These are phyloP conservation scores for Pogonognathellus flavescens DNA, from an alignment of 1,140 invertebrate genomes.

Conservation along the genomic window DNA sequence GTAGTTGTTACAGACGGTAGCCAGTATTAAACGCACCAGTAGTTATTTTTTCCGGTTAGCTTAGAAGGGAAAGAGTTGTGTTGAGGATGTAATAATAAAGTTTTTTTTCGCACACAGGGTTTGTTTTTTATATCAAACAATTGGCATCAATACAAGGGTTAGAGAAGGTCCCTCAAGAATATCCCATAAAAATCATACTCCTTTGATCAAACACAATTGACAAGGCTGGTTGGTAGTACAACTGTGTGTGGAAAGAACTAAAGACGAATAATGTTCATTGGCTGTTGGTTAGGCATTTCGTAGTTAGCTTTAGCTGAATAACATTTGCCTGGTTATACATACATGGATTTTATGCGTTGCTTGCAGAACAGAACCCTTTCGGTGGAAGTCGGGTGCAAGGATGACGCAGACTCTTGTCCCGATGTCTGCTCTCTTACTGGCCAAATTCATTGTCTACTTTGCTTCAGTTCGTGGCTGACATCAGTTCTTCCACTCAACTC, in stretches of 20 bases:
- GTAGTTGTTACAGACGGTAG: not conserved
- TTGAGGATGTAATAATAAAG: slow-evolving; percentile 13
- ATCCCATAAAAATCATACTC: slow-evolving; percentile 48
- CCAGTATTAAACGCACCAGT: slow-evolving; percentile 9
- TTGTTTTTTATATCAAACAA: slow-evolving; percentile 62
- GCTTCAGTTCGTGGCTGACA: not conserved
- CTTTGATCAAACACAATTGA: slow-evolving; percentile 50
- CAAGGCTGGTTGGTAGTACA: not conserved
- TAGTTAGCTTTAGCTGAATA: not conserved
- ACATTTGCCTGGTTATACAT: slow-evolving; percentile 34
- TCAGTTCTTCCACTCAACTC: slow-evolving; percentile 25
- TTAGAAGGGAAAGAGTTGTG: slow-evolving; percentile 17
- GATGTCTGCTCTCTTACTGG: not conserved
- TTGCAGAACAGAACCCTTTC: slow-evolving; percentile 27
- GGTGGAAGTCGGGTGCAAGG: slow-evolving; percentile 29
- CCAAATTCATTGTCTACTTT: slow-evolving; percentile 31
- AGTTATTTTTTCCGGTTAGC: slow-evolving; percentile 24
- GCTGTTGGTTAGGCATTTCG: not conserved
- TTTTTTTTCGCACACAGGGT: slow-evolving; percentile 51
- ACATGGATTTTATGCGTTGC: not conserved
- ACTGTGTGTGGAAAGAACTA: not conserved
- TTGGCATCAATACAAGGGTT: slow-evolving; percentile 50
- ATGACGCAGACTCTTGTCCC: slow-evolving; percentile 45
- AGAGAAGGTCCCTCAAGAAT: slow-evolving; percentile 27
- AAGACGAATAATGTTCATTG: slow-evolving; percentile 20